Base-by-base conservation (phyloP, 2,113 vertebrate genomes). In the Rhabdornis inornatus region DNA sequence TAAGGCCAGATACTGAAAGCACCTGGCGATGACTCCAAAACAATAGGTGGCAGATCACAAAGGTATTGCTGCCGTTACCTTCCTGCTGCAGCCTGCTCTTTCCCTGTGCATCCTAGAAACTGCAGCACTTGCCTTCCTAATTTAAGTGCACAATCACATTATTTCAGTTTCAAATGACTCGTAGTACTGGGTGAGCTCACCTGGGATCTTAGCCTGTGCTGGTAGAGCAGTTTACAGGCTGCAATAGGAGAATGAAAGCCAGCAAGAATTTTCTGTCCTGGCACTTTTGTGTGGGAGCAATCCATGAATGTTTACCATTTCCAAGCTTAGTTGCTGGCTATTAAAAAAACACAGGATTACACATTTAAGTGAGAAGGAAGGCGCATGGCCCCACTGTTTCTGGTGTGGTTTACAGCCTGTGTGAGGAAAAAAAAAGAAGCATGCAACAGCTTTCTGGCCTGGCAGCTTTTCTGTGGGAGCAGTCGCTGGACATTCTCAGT, bases 121-220 rank as follows among this genome's bases (percentile, higher is more conserved):
- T 69, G n/a, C 63, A 83, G n/a, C 55, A 28, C 55, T 42, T 61
- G 14, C 21, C 12, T 22, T 61, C 40, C 11, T 31, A 31, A 35
- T 30, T 61, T 25, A 55, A 55, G 40, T 15, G 15, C 55, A 27
- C 14, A 28, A 5, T 55, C 40, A n/a, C 17, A 4, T 19, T 31
- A 76, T 69, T 55, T 31, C 61, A 22, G 15, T 14, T 69, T 76
- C 40, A 55, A 22, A 13, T 0, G 0, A 4, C 25, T 49, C 0
- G 0, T 40, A 9, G 16, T 27, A 33, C 37, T 28, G 37, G 22
- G 12, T 35, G 70, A 35, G 55, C 7, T 68, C 63, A 35, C 21
- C 10, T 35, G 70, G 55, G 15, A 23, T 19, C 31, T 33, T 19
- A 28, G n/a, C 47, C 25, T 42, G 17, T 27, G n/a, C 31, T 47